A percentile compares a stretch with the other conserved stretches of the same genome.
Conservation (phyloP, 2,113 vertebrate genomes). For the Galbula dea region DNA sequence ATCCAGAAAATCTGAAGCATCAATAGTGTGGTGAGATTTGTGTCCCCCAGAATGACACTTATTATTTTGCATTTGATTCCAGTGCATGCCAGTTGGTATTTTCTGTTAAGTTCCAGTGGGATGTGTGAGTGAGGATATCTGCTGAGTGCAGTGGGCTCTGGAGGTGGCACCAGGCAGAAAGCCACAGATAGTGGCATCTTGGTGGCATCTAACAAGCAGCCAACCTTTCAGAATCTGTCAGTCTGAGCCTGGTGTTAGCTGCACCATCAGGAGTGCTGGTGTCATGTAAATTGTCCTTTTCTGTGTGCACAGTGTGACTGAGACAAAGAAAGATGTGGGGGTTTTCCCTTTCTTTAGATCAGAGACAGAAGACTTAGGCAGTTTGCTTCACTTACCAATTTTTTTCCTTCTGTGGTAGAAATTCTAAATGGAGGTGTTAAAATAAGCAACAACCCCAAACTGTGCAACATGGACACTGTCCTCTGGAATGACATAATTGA, state of each 20-base stretch:
- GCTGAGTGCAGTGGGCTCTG: background rate
- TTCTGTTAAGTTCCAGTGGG: background rate
- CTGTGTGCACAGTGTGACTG: background rate
- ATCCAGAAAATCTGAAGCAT: background rate
- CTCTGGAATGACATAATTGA: slow-evolving; percentile 89
- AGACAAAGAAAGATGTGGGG: background rate
- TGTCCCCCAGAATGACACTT: background rate
- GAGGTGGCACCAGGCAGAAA: background rate
- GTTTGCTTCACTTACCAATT: background rate
- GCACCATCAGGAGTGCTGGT: background rate
- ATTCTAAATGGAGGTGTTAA: slow-evolving; percentile 89
- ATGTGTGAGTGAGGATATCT: background rate
- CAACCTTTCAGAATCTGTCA: rapidly evolving
- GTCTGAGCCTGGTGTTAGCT: background rate
- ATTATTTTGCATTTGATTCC: background rate
- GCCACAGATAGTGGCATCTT: background rate
- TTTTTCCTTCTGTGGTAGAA: slow-evolving; percentile 71
- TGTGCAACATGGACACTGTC: slow-evolving; percentile 87
- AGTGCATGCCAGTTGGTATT: rapidly evolving
- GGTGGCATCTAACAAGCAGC: background rate
- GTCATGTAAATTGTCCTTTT: background rate
- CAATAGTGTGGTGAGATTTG: background rate
- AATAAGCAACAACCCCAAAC: slow-evolving; percentile 74
- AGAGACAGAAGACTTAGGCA: background rate
- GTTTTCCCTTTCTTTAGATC: background rate